Base-by-base conservation (phyloP, 1,140 invertebrate genomes). In the Nautilus pompilius region DNA sequence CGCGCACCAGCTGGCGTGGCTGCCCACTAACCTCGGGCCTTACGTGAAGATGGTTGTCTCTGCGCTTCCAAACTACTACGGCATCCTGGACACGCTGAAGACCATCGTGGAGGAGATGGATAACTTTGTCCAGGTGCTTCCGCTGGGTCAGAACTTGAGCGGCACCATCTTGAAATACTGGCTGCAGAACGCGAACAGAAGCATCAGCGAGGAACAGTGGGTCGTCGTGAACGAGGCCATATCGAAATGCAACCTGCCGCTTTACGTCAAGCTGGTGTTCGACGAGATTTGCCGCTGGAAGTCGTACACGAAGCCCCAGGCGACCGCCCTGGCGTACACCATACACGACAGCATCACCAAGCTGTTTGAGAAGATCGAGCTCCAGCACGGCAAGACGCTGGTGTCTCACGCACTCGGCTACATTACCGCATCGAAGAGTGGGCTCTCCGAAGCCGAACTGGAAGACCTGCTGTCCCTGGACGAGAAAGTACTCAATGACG, bases 261-360 rank as follows among this genome's bases (percentile, higher is more conserved):
- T 99, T 36, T 99, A 98, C 77, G 93, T 99, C 0, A 99, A 99
- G 84, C 84, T 99, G 22, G 94, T 98, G 0, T 83, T 81, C 68
- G 82, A 83, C 62, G 95, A 98, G 84, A 93, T 98, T 13, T 96
- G 93, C 77, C 85, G 94, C 60, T 99, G 96, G 96, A 88, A 95
- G 54, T 98, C 95, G 63, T 99, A 98, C 78, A 96, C 94, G 0
- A 93, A 93, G 79, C 91, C 93, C 0, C 90, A 93, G 66, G 93
- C 95, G 69, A 97, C 94, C 0, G 89, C 92, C 72, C 83, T 98
- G 36, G 93, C 95, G 0, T 92, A 91, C 29, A 96, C 93, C 5
- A 95, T 99, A 0, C 97, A 96, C 90, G 95, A 98, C 77, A 95
- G 92, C 17, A 99, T 99, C 71, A 96, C 96, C 89, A 93, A 97